A percentile compares a stretch with the other conserved stretches of the same genome.
Evolutionary conservation across 2,888 invertebrate species (phyloP).

Genomic region (Smittia sp.): DNA sequence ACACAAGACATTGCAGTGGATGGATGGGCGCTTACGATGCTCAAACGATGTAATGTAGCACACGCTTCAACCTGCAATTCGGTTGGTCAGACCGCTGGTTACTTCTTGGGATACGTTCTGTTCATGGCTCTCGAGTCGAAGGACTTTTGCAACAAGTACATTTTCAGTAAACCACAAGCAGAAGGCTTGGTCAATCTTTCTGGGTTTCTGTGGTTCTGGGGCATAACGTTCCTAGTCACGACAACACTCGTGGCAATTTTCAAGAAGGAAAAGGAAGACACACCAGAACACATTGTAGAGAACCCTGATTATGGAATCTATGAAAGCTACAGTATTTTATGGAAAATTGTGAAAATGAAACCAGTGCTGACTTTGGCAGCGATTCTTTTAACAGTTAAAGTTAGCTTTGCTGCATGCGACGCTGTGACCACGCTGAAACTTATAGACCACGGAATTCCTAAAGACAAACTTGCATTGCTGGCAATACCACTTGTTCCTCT

Average conservation of each 20-base stretch:
- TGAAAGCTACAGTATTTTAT: conserved; percentile 79
- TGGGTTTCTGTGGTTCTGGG: conserved; percentile 94
- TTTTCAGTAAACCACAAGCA: conserved; percentile 68
- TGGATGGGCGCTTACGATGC: conserved; percentile 99
- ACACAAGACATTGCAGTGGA: conserved; percentile 99
- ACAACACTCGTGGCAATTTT: conserved; percentile 86
- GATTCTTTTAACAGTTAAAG: conserved; percentile 88
- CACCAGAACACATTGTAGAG: conserved; percentile 50
- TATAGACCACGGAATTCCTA: conserved; percentile 93
- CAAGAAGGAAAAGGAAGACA: conserved; percentile 73
- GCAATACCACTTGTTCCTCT: conserved; percentile 92
- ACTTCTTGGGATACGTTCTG: conserved; percentile 92
- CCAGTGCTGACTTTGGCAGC: conserved; percentile 74
- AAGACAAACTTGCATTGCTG: conserved; percentile 88
- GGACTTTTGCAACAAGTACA: conserved; percentile 91
- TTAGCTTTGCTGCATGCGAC: conserved; percentile 92
- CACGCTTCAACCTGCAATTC: conserved; percentile 99
- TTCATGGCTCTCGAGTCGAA: conserved; percentile 95
- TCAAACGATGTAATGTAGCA: conserved; percentile 94
- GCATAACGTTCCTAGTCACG: conserved; percentile 81
- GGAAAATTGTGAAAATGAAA: conserved; percentile 78
- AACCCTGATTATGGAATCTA: conserved; percentile 53
- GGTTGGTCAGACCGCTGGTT: conserved; percentile 97
- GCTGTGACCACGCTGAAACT: conserved; percentile 92
- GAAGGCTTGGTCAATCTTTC: conserved; percentile 70